Evolutionary conservation across 1,140 invertebrate species (phyloP).

Genomic region (Bombus confusus): DNA sequence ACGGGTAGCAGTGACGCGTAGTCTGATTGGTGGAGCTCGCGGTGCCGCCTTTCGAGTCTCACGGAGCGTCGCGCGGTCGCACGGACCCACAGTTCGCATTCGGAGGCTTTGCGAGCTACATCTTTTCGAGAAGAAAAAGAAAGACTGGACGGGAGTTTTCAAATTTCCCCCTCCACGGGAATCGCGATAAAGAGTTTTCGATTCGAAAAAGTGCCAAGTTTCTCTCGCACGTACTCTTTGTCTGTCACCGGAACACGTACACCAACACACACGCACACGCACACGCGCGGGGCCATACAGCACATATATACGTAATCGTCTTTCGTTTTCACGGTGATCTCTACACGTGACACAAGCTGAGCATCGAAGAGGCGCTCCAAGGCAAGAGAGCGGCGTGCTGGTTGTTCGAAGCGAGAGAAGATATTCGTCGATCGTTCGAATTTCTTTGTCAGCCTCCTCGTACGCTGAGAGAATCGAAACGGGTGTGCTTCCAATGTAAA

Average conservation of each 20-base stretch:
- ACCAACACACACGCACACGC: background rate
- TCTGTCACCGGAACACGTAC: too few species aligned
- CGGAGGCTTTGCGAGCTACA: constrained; percentile 72
- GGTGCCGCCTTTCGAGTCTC: constrained; percentile 66
- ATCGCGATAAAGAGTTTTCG: constrained; percentile 42
- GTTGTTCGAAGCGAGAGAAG: background rate
- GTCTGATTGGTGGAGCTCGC: constrained; percentile 56
- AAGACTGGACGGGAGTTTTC: constrained; percentile 45
- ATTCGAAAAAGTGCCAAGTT: constrained; percentile 69
- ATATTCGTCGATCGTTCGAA: background rate
- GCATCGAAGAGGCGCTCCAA: background rate
- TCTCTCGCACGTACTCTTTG: constrained; percentile 9
- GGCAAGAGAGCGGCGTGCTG: constrained; percentile 11
- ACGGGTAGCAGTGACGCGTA: background rate
- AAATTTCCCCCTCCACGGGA: constrained; percentile 44
- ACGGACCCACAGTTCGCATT: constrained; percentile 71
- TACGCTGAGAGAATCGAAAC: constrained; percentile 3
- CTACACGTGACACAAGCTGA: constrained; percentile 34
- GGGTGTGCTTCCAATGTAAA: constrained; percentile 58
- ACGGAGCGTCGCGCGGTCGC: background rate
- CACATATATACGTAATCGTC: background rate
- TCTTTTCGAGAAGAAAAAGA: constrained; percentile 54
- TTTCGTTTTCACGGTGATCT: constrained; percentile 37
- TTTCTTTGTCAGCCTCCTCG: background rate
- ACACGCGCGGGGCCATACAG: too few species aligned